Evolutionary conservation across 1,140 invertebrate species (phyloP), one percentile per base, ranked within the genome.

Genomic region (Macrotrachela quadricornifera): DNA sequence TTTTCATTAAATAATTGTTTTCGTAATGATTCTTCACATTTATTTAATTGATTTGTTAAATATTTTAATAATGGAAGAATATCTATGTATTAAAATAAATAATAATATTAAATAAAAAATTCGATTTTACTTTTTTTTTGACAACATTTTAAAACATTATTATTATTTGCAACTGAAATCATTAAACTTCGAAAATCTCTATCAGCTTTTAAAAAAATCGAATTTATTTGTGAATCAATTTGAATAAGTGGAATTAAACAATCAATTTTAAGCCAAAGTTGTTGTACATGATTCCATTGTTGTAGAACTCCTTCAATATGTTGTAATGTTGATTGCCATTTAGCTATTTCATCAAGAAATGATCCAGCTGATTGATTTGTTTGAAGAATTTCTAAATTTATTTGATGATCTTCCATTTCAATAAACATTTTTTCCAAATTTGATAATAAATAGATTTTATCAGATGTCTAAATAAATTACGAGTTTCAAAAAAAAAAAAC

Each of bases 131-230:
- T 66, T 62, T 69, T 70, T 45, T 66, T 59, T 13, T 64, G 61
- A 57, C 68, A 69, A 43, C 66, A 69, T 57, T 69, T 66, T n/a
- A 68, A 57, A 12, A 70, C 64, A 58, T 70, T 70, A 15, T 64
- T 64, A 51, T 70, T 69, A 58, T 64, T 66, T 60, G 69, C 64
- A 43, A 66, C 67, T 13, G 68, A 66, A 49, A 61, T 59, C 68
- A 69, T 68, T 40, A 70, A 56, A 0, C 65, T 58, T 18, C 60
- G 51, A 57, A 70, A 68, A 51, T 70, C 68, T 49, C 61, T 60
- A 59, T 68, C 66, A 41, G 61, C 60, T 21, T 61, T 55, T 30
- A 58, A 58, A 58, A 70, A 67, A 39, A 60, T 4, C 8, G 8
- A 36, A 57, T 17, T 49, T 36, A n/a, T 41, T 9, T 43, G 14